Base-by-base conservation (phyloP, 2,797 vertebrate genomes). In the Okamejei kenojei region DNA sequence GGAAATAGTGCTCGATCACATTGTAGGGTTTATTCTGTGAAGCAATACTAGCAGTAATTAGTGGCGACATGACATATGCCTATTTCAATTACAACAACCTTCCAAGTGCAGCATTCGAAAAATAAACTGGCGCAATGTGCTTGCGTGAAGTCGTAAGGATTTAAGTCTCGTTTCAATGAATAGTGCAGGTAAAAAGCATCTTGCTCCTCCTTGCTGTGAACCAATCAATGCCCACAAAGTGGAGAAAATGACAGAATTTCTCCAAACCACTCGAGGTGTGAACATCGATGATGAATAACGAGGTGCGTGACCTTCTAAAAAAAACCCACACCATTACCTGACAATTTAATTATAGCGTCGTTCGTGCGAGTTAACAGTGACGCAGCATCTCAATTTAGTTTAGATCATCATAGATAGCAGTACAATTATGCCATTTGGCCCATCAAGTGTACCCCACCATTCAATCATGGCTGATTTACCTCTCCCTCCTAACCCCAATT, bases 1-100 rank as follows among this genome's bases (percentile, higher is more conserved):
- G 97, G 95, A 99, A 99, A 95, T 97, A 97, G 82, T 93, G 93
- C 94, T 98, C 97, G 0, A 98, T 54, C 0, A 94, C 94, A 0
- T 95, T 95, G 84, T 94, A 95, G 93, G 97, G 94, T 94, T 97
- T 95, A 93, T 95, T 96, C 98, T 99, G 96, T 93, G 35, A 1
- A 0, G 65, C 92, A 54, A 10, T 17, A 77, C 86, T 81, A 0
- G 94, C 90, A 94, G 0, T 86, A n/a, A 74, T 65, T 32, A 26
- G 63, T 35, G 71, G 35, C 15, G 71, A n/a, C 38, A 45, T 45
- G 23, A 74, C 71, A 11, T 15, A 45, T 63, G 29, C 65, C 19
- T 68, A 21, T 68, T 88, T 88, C 65, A 35, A 17, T 68, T 19
- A 21, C 63, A 63, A 88, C n/a, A 21, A 68, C n/a, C 61, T 88